These are phyloP conservation scores for Dasysyrphus albostriatus DNA, from an alignment of 2,888 invertebrate genomes.

Conservation along the genomic window DNA sequence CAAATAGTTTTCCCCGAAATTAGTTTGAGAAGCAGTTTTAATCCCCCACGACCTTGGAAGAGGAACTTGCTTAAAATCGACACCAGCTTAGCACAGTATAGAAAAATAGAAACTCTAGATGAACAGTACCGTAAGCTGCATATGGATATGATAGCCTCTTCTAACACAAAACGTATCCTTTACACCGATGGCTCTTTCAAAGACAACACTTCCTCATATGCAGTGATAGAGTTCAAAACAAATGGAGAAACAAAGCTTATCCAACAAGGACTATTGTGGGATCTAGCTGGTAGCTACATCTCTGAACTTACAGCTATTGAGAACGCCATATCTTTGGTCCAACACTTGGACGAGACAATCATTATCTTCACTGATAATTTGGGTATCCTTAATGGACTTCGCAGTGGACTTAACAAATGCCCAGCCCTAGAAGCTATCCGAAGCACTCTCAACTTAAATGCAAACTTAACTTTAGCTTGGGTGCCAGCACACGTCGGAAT, in stretches of 20 bases:
- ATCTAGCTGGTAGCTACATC: background rate
- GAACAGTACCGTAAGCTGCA: background rate
- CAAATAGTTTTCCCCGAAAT: background rate
- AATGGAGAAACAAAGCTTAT: background rate
- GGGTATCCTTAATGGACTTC: too few relatives aligned
- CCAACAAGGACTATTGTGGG: background rate
- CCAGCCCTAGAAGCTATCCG: too few relatives aligned
- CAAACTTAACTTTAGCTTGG: too few relatives aligned
- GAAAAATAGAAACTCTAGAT: background rate
- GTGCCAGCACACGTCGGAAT: too few relatives aligned
- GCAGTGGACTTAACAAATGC: too few relatives aligned
- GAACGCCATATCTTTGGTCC: too few relatives aligned
- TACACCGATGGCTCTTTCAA: conserved; percentile 1
- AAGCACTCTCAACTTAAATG: too few relatives aligned
- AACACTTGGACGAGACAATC: too few relatives aligned
- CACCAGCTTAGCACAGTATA: background rate
- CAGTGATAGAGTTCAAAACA: background rate
- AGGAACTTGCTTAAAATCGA: background rate
- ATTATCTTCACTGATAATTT: too few relatives aligned
- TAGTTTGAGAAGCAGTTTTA: background rate
- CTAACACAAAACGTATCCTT: background rate
- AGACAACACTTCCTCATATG: background rate
- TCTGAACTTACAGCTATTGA: background rate
- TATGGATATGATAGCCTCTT: background rate
- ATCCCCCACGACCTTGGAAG: background rate